phyloP scores from a whole-genome alignment of 2,113 vertebrate genomes.

The Hyperopisus bebe region DNA sequence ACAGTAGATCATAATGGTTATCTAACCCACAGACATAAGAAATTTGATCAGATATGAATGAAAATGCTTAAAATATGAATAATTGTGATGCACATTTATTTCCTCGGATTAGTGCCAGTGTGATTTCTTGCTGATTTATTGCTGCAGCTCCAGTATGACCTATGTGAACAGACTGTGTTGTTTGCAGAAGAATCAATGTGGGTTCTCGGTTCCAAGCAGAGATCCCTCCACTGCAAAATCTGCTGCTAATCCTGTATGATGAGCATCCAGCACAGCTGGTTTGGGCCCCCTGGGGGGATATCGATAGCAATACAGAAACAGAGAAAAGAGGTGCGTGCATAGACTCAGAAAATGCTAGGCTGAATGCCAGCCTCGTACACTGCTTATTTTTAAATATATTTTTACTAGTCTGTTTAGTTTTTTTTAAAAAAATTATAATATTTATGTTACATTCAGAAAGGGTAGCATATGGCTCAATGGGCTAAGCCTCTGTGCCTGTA shows the following conservation, averaged over 20 bases:
- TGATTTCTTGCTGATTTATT: background rate
- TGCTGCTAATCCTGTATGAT: slow-evolving; percentile 24
- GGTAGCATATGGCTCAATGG: background rate
- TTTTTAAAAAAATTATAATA: no score
- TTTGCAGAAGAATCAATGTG: slow-evolving; percentile 63
- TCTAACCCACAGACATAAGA: background rate
- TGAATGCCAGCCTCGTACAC: background rate
- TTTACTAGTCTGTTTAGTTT: background rate
- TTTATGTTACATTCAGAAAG: background rate
- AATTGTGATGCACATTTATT: background rate
- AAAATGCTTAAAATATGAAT: background rate
- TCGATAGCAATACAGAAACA: slow-evolving; percentile 47
- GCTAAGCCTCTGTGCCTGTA: background rate
- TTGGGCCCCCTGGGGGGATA: slow-evolving; percentile 64
- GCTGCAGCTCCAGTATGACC: background rate
- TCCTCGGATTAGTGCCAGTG: background rate
- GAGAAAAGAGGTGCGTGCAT: slow-evolving; percentile 51
- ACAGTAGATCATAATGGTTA: background rate
- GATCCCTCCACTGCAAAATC: slow-evolving; percentile 52
- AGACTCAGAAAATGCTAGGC: background rate
- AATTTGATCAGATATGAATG: background rate
- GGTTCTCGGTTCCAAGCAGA: slow-evolving; percentile 66
- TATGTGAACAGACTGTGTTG: slow-evolving; percentile 1
- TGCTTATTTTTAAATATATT: background rate
- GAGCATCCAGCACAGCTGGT: slow-evolving; percentile 54